These are phyloP conservation scores for Sinotaia quadrata DNA, from an alignment of 2,888 invertebrate species.

Conservation along the genomic window DNA sequence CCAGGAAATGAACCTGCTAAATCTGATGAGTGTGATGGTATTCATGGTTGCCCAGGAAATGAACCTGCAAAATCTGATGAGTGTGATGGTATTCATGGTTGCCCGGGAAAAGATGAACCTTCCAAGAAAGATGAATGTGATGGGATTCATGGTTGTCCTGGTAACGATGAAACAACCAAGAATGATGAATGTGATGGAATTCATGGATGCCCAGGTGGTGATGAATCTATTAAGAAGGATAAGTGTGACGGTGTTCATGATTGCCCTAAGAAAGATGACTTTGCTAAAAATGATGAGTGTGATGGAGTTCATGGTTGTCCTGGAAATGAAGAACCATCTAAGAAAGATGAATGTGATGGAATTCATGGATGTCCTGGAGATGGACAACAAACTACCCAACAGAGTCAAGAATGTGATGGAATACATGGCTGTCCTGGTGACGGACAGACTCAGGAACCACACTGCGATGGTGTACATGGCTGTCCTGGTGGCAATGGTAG, in stretches of 20 bases:
- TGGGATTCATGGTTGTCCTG: slow-evolving; percentile 29
- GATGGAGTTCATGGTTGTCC: slow-evolving; percentile 32
- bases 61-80: slow-evolving; percentile 24
- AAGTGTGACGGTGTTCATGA: slow-evolving; percentile 31
- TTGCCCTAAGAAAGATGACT: slow-evolving; percentile 27
- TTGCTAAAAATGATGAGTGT: slow-evolving; percentile 4
- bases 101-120: slow-evolving; percentile 29
- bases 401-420: slow-evolving; percentile 29
- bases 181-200: slow-evolving; percentile 31
- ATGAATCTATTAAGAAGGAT: slow-evolving; percentile 25
- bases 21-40: slow-evolving; percentile 32
- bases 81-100: slow-evolving; percentile 33
- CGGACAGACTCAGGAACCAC: slow-evolving; percentile 26
- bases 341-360: slow-evolving; percentile 31
- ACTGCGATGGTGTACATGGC: slow-evolving; percentile 32
- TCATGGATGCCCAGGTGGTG: slow-evolving; percentile 26
- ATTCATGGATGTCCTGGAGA: slow-evolving; percentile 34
- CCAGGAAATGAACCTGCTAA: slow-evolving; percentile 24
- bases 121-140: slow-evolving; percentile 24
- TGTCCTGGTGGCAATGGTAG: slow-evolving; percentile 4
- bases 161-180: slow-evolving; percentile 32
- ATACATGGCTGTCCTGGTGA: slow-evolving; percentile 28
- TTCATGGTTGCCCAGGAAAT: slow-evolving; percentile 27
- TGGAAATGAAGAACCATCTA: slow-evolving; percentile 27
- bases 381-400: slow-evolving; percentile 36